These are phyloP conservation scores for Drosophila setosimentum DNA, from an alignment of 2,888 invertebrate genomes.

Conservation along the genomic window DNA sequence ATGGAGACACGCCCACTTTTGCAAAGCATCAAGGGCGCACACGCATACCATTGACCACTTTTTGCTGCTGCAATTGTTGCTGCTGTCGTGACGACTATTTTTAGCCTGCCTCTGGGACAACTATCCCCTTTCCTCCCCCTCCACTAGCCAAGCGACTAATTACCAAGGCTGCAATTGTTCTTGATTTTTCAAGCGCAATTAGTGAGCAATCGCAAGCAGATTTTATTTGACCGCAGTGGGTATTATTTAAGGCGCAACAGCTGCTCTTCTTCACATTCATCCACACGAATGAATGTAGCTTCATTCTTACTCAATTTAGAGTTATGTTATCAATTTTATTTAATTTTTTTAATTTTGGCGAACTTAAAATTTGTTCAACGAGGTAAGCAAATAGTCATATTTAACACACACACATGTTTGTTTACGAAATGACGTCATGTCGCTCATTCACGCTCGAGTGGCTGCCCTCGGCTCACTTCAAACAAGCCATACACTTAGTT, in stretches of 20 bases:
- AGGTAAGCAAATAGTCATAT: slow-evolving; percentile 22
- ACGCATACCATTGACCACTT: slow-evolving; percentile 30
- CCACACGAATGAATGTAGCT: neutral
- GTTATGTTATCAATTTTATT: slow-evolving; percentile 42
- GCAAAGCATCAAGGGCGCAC: slow-evolving; percentile 61
- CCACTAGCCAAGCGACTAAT: slow-evolving; percentile 36
- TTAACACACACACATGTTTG: slow-evolving; percentile 30
- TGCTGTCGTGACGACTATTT: slow-evolving; percentile 49
- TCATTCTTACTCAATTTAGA: slow-evolving; percentile 3
- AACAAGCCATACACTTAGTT: neutral
- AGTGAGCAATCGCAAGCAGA: slow-evolving; percentile 43
- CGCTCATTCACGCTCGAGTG: slow-evolving; percentile 34
- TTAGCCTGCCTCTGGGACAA: slow-evolving; percentile 18
- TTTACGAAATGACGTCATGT: slow-evolving; percentile 47
- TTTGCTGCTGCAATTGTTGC: slow-evolving; percentile 18
- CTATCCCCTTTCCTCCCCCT: neutral
- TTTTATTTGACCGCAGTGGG: slow-evolving; percentile 29
- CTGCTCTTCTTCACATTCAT: slow-evolving; percentile 1
- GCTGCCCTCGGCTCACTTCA: slow-evolving; percentile 40
- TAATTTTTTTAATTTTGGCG: neutral
- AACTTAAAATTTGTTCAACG: slow-evolving; percentile 19
- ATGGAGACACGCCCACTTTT: slow-evolving; percentile 70
- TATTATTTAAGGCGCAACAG: slow-evolving; percentile 3
- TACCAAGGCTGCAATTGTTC: slow-evolving; percentile 45
- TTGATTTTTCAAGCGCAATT: slow-evolving; percentile 31